Conservation (phyloP, 1,140 invertebrate species). For the Leucophenga varia region DNA sequence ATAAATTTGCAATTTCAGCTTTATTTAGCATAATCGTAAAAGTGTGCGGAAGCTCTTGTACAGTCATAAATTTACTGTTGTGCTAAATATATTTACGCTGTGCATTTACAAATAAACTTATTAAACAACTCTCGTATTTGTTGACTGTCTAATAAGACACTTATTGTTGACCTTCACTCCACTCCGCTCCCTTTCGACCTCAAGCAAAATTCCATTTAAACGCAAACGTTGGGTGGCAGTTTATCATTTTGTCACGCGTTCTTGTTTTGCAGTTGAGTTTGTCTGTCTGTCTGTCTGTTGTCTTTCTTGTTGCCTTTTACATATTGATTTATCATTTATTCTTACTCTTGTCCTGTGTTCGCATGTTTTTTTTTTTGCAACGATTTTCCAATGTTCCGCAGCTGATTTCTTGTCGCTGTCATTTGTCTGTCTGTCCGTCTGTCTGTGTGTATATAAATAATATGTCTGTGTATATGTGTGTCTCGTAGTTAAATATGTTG, state of each 20-base stretch:
- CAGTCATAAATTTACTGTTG: background rate
- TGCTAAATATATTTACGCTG: background rate
- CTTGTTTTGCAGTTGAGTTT: conserved; percentile 41
- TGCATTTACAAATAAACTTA: background rate
- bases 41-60: background rate
- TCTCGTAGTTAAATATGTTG: conserved; percentile 6
- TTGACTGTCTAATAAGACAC: no score
- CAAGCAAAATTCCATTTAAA: no score
- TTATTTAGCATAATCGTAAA: no score
- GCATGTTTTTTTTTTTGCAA: no score
- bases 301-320: conserved; percentile 26
- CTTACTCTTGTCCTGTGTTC: no score
- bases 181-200: no score
- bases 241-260: conserved; percentile 47
- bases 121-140: background rate
- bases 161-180: no score
- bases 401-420: conserved; percentile 15
- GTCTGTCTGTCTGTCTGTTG: no score
- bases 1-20: no score
- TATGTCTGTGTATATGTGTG: background rate
- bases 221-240: conserved; percentile 28
- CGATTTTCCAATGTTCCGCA: no score
- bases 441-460: conserved; percentile 6
- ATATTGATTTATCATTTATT: conserved; percentile 47
- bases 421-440: conserved; percentile 1